A percentile compares a stretch with the other conserved stretches of the same genome.
Conservation (phyloP, 2,888 invertebrate species). For the Gandaritis pyraliata region DNA sequence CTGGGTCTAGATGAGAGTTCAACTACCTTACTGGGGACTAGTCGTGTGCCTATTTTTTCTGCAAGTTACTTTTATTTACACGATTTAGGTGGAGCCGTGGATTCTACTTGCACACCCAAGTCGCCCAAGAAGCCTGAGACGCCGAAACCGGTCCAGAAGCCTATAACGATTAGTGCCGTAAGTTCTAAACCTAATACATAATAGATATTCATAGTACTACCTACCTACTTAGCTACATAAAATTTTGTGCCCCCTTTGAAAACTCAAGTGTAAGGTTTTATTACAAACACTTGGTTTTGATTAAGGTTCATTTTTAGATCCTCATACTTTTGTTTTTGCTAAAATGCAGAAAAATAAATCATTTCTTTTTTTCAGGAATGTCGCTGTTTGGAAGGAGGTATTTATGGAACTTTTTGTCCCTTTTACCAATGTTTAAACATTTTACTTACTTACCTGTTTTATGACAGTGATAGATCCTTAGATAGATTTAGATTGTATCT, state of each 20-base stretch:
- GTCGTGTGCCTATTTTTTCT: no score
- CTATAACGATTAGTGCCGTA: conserved; percentile 41
- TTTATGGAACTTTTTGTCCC: conserved; percentile 23
- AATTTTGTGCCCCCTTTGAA: no score
- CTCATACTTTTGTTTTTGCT: background rate
- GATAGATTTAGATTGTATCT: background rate
- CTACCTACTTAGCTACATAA: no score
- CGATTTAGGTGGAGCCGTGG: conserved; percentile 57
- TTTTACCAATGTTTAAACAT: no score
- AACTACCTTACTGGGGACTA: no score
- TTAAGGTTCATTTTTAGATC: no score
- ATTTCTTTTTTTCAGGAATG: conserved; percentile 57
- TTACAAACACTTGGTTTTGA: no score
- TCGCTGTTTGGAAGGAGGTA: conserved; percentile 64
- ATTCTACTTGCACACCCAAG: conserved; percentile 54
- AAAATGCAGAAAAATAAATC: background rate
- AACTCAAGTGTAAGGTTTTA: no score
- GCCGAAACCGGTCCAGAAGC: conserved; percentile 33
- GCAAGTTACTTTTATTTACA: background rate
- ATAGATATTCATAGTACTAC: no score
- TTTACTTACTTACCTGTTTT: no score
- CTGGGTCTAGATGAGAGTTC: no score
- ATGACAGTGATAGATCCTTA: no score
- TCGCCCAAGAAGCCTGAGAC: conserved; percentile 48
- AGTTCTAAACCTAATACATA: conserved; percentile 28